A percentile compares a stretch with the other conserved stretches of the same genome.
Conservation (phyloP, 2,113 vertebrate species). For the Notiomystis cincta region DNA sequence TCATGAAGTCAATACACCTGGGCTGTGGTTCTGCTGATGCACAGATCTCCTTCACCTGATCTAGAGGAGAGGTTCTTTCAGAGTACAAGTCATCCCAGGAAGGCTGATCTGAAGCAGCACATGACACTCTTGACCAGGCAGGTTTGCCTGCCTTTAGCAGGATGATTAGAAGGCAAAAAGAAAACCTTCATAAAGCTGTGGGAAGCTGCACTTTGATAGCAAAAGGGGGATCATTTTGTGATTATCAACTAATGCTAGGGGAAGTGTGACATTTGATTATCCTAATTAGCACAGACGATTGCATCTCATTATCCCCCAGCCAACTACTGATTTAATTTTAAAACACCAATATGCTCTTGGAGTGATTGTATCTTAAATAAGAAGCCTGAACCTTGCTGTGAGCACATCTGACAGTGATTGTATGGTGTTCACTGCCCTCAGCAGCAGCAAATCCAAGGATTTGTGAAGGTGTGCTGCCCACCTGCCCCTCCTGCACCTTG, state of each 20-base stretch:
- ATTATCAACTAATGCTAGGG: background rate
- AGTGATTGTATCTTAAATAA: background rate
- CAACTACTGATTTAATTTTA: background rate
- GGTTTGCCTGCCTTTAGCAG: background rate
- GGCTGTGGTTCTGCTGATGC: background rate
- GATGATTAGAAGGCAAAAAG: background rate
- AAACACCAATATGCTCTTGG: background rate
- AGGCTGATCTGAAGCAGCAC: background rate
- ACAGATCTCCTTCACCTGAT: background rate
- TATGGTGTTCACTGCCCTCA: background rate
- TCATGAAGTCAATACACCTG: background rate
- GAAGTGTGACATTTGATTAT: background rate
- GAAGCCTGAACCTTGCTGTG: background rate
- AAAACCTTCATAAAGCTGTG: background rate
- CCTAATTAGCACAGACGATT: conserved; percentile 12
- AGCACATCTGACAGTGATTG: background rate
- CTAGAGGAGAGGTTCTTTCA: background rate
- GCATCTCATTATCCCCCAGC: background rate
- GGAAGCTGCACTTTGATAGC: background rate
- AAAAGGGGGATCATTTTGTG: background rate
- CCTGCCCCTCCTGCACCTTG: background rate
- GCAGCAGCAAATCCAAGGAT: background rate
- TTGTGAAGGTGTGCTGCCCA: background rate
- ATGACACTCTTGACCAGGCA: background rate
- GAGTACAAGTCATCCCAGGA: background rate